Conservation (phyloP, 2,888 invertebrate genomes). For the Pilophorus perplexus region DNA sequence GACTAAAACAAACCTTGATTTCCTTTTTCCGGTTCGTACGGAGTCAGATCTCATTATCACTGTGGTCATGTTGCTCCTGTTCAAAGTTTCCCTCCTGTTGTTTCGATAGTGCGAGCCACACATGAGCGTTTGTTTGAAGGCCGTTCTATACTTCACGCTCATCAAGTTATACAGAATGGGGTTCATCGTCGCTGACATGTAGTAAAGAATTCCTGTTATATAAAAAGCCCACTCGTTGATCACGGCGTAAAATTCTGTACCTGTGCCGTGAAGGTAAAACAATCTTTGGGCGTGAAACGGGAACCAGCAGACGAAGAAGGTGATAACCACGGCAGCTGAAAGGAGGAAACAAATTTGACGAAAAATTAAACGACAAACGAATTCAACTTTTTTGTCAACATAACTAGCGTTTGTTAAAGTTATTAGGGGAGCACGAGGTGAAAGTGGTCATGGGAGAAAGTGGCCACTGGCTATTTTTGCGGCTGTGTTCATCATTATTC, state of each 20-base stretch:
- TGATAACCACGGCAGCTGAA: constrained; percentile 87
- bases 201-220: constrained; percentile 77
- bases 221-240: constrained; percentile 78
- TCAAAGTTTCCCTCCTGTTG: too few relatives aligned
- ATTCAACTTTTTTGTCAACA: not conserved
- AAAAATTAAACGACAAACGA: not conserved
- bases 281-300: constrained; percentile 92
- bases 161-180: constrained; percentile 84
- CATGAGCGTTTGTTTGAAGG: constrained; percentile 44
- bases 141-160: constrained; percentile 68
- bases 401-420: too few relatives aligned
- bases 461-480: too few relatives aligned
- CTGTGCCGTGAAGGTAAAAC: constrained; percentile 71
- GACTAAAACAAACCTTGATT: too few relatives aligned
- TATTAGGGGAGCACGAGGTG: too few relatives aligned
- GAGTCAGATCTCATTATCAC: not conserved
- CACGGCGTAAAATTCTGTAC: constrained; percentile 61
- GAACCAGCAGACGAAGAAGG: constrained; percentile 94
- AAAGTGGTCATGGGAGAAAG: too few relatives aligned
- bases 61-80: not conserved
- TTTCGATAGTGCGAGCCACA: not conserved
- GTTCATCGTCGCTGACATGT: constrained; percentile 78
- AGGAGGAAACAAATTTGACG: constrained; percentile 48
- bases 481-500: too few relatives aligned
- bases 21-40: too few relatives aligned